phyloP scores from a whole-genome alignment of 2,113 vertebrate species.

The Tiliqua scincoides region DNA sequence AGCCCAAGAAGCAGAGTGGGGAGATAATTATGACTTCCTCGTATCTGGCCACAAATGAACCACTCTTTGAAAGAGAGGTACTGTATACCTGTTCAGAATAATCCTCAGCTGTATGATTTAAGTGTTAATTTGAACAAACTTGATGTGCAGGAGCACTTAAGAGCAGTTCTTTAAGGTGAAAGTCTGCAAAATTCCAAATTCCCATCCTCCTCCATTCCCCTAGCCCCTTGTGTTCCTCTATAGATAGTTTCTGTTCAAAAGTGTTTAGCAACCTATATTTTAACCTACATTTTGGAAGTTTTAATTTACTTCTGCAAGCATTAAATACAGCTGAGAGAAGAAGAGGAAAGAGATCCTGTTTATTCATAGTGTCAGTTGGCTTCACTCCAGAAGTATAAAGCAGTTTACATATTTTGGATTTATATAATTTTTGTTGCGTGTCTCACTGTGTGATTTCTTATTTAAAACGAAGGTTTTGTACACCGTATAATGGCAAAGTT shows the following conservation, averaged over 20 bases:
- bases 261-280: not conserved
- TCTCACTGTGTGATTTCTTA: slow-evolving; percentile 2
- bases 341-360: not conserved
- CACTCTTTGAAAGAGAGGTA: not conserved
- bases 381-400: not conserved
- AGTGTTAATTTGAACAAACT: not conserved
- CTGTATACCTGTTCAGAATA: not conserved
- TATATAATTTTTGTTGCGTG: slow-evolving; percentile 3
- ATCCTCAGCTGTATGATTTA: not conserved
- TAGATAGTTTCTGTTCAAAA: not conserved
- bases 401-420: slow-evolving; percentile 1
- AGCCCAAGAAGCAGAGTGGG: too few relatives aligned
- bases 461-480: slow-evolving; percentile 33
- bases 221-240: slow-evolving; percentile 1
- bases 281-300: not conserved
- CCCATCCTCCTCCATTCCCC: not conserved
- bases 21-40: too few relatives aligned
- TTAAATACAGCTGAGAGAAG: slow-evolving; percentile 21
- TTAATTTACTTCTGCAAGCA: slow-evolving; percentile 30
- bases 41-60: not conserved
- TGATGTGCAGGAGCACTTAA: not conserved
- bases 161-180: not conserved
- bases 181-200: not conserved
- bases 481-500: not conserved
- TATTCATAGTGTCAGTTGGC: slow-evolving; percentile 27